A percentile compares a stretch with the other conserved stretches of the same genome.
phyloP scores from a whole-genome alignment of 2,113 vertebrate species.

The Misgurnus anguillicaudatus region DNA sequence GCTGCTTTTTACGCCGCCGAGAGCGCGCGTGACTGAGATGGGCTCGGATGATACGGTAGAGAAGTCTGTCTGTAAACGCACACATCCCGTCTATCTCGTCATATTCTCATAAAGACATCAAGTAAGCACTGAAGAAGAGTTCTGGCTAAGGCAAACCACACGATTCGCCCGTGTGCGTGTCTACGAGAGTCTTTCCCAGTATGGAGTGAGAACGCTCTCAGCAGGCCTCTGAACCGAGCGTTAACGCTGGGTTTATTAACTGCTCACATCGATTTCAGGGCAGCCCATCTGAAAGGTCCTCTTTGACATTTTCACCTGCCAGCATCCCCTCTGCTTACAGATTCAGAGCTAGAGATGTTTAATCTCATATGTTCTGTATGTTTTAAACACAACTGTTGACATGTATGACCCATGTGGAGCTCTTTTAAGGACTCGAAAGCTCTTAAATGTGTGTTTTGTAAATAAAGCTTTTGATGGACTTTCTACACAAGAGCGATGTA shows the following conservation, averaged over 20 bases:
- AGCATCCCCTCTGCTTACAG: slow-evolving; percentile 11
- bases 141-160: neutral
- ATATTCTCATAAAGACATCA: slow-evolving; percentile 31
- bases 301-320: slow-evolving; percentile 41
- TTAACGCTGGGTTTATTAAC: slow-evolving; percentile 44
- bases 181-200: neutral
- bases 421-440: neutral
- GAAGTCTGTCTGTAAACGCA: neutral
- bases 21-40: neutral
- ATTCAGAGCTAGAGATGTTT: neutral
- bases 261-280: slow-evolving; percentile 44
- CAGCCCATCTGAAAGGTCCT: slow-evolving; percentile 22
- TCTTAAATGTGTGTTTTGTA: slow-evolving; percentile 2
- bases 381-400: neutral
- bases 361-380: neutral
- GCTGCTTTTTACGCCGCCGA: neutral
- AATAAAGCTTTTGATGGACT: neutral
- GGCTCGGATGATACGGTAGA: neutral
- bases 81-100: slow-evolving; percentile 12
- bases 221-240: slow-evolving; percentile 33
- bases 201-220: slow-evolving; percentile 11
- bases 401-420: neutral
- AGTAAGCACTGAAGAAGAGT: slow-evolving; percentile 8
- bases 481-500: neutral
- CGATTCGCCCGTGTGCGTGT: neutral